Evolutionary conservation across 2,888 invertebrate species (phyloP), one percentile per base, ranked within the genome.

Genomic region (Linnaemya tessellans): DNA sequence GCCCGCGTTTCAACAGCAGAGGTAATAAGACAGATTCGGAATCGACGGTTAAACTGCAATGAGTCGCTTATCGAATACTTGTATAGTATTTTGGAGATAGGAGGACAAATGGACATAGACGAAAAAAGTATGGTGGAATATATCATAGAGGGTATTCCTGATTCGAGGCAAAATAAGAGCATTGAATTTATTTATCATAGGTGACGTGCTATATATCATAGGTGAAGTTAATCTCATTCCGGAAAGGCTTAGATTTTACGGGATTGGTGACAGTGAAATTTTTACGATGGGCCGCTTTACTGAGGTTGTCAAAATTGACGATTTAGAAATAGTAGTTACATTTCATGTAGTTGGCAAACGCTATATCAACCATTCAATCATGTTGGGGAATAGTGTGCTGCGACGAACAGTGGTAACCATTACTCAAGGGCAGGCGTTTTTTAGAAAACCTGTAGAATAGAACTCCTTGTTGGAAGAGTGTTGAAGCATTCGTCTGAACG

Each of bases 21-120:
- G 18, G 65, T 84, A 1, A 79, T 82, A 20, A 64, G 56, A 22
- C 64, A 60, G 56, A 67, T 87, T 18, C 70, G 83, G 9, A 80
- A 38, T 13, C 64, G 84, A 11, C 67, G 70, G 0, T 49, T 84
- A 54, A 77, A 84, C 10, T 30, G 62, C 15, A 68, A 51, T 3
- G 84, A 85, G 65, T 68, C 74, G 0, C 49, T 84, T 3, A 20
- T 65, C 8, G 85, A 86, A 70, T 86, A 86, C 51, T 25, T 85
- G 0, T 87, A 85, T 41, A 41, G 49, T 15, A 60, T 87, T 3
- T 75, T 84, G 41, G 82, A 84, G 54, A 56, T 86, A 2, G 85
- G 71, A 11, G 81, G 70, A 13, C 9, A 51, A 15, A 84, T 86
- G 8, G 56, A 75, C n/a, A 13, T 86, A 11, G 87, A 86, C 10